These are phyloP conservation scores for Xiphophorus hellerii DNA, from an alignment of 2,113 vertebrate species.

Conservation along the genomic window DNA sequence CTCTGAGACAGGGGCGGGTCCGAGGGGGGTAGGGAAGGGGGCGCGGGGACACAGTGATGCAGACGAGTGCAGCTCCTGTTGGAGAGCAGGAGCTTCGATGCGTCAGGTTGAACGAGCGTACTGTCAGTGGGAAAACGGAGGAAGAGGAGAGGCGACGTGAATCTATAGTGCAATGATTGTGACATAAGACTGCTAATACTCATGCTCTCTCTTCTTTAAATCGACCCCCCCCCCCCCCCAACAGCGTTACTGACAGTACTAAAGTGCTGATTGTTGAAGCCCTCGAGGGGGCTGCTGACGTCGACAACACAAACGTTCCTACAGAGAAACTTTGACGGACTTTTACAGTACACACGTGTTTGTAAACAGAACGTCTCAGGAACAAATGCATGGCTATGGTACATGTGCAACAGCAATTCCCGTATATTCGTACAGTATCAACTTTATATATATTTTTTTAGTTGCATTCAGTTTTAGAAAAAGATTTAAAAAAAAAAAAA, in stretches of 20 bases:
- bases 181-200: constrained; percentile 46
- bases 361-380: constrained; percentile 65
- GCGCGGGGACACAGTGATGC: constrained; percentile 40
- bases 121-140: constrained; percentile 46
- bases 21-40: background rate
- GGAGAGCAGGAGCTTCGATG: constrained; percentile 4
- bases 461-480: constrained; percentile 72
- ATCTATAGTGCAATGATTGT: constrained; percentile 66
- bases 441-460: constrained; percentile 44
- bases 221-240: constrained; percentile 15
- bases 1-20: background rate
- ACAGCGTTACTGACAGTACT: constrained; percentile 57
- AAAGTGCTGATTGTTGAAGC: constrained; percentile 80
- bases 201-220: constrained; percentile 39
- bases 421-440: constrained; percentile 59
- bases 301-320: constrained; percentile 64
- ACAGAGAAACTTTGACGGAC: constrained; percentile 54
- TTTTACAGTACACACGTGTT: constrained; percentile 60
- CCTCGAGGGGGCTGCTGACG: constrained; percentile 49
- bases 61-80: constrained; percentile 23
- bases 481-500: constrained; percentile 44
- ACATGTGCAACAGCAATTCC: constrained; percentile 74
- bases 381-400: constrained; percentile 71
- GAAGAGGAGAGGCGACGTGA: constrained; percentile 45
- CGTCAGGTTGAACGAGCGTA: constrained; percentile 26